Base-by-base conservation (phyloP, 2,888 invertebrate genomes). In the Pimpla rufipes region DNA sequence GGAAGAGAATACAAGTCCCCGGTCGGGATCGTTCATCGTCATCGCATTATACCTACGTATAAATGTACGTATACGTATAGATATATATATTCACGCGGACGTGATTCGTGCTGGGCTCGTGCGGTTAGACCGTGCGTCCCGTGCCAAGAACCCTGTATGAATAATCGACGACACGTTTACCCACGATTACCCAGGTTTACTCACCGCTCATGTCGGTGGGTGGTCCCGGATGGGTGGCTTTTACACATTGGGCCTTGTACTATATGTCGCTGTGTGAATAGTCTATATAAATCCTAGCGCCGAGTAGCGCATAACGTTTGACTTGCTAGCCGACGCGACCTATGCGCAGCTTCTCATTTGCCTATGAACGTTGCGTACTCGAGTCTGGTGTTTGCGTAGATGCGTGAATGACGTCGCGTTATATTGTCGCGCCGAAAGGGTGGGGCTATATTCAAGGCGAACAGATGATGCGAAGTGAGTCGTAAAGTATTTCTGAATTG, bases 201-300 rank as follows among this genome's bases (percentile, higher is more conserved):
- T 77, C 84, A 86, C 82, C 85, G 82, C 81, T 86, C 86, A 84
- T 83, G 84, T 82, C 64, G 81, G 85, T 82, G 70, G 74, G 71
- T 71, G 62, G 80, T 55, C 83, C 57, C 40, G 23, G 59, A 75
- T 79, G 35, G 16, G 66, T 75, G 75, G 66, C 52, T 52, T 76
- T 77, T 62, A 59, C 16, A 76, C 67, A 45, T 18, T 18, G 50
- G 40, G 29, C 29, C 66, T 57, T 67, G 57, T 67, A 64, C 37
- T 50, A 40, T 55, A 71, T 40, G 40, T 62, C 62, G 23, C 37
- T 52, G 71, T 47, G 40, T 45, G 47, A 71, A 83, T 76, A 75
- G 66, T 23, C 21, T 62, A 50, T 35, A 55, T 55, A 21, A n/a
- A 29, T 8, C 59, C 35, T 59, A 29, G 7, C n/a, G 29, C 29